These are phyloP conservation scores for Toxotes chatareus DNA, from an alignment of 2,113 vertebrate species.

Conservation along the genomic window DNA sequence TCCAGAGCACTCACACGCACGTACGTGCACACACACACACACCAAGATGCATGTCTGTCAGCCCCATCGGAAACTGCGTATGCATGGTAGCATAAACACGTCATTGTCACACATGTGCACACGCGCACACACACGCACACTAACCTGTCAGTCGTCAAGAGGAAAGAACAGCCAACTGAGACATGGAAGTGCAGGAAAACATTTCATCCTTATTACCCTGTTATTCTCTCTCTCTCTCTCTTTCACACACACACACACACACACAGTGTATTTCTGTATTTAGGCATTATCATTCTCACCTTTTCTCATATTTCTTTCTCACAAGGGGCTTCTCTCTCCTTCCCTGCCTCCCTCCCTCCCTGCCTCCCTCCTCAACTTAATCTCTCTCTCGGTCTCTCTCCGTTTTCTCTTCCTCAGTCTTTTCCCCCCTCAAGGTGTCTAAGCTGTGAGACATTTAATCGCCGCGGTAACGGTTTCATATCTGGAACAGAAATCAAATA, in stretches of 20 bases:
- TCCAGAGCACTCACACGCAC: conserved; percentile 6
- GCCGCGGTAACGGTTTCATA: conserved; percentile 99
- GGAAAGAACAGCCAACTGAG: conserved; percentile 70
- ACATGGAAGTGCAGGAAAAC: conserved; percentile 75
- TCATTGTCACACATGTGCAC: conserved; percentile 11
- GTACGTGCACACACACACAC: neutral
- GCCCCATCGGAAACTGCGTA: conserved; percentile 32
- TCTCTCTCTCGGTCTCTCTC: conserved; percentile 57
- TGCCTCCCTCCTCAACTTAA: conserved; percentile 51
- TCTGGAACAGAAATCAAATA: conserved; percentile 99
- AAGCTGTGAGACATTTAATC: conserved; percentile 99
- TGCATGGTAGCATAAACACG: conserved; percentile 22
- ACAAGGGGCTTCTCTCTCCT: conserved; percentile 40
- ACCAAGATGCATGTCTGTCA: conserved; percentile 24
- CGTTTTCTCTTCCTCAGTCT: conserved; percentile 76
- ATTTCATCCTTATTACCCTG: conserved; percentile 75
- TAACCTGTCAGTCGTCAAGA: conserved; percentile 66
- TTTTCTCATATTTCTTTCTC: conserved; percentile 74
- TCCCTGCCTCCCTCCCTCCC: neutral
- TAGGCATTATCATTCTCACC: conserved; percentile 68
- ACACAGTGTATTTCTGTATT: conserved; percentile 56
- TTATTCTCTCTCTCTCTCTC: conserved; percentile 58
- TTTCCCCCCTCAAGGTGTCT: conserved; percentile 95
- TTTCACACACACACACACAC: conserved; percentile 19
- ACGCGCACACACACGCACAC: conserved; percentile 27